Evolutionary conservation across 2,888 invertebrate species (phyloP), one percentile per base, ranked within the genome.

Genomic region (Platycheirus albimanus): DNA sequence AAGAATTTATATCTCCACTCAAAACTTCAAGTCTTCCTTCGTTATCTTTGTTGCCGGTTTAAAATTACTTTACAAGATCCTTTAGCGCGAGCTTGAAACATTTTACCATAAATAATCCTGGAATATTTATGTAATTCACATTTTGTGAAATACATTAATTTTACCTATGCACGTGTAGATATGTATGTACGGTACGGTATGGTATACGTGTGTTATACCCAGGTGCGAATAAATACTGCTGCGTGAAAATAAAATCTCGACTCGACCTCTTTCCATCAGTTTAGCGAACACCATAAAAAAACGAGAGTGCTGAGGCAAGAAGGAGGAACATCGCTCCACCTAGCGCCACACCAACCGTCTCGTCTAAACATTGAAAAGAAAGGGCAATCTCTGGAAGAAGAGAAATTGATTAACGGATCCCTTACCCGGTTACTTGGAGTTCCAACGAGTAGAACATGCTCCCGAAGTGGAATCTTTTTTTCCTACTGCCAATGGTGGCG

Each of bases 361-460:
- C 19, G 3, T 33, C 17, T 36, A 17, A 30, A 45, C 17, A 30
- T 11, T 5, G 19, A 7, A 49, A 49, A 11, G 36, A 52, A 6
- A 20, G 38, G 13, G 17, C 45, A 19, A 36, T 45, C 67, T 54
- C 33, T 83, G 1, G 67, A 78, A 56, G 71, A 77, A 78, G 72
- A 69, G 52, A 83, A 83, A 83, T 83, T 56, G 83, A 72, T 83
- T 45, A 58, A 67, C 72, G 72, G 75, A 70, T 78, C 63, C 45
- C 28, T 75, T 67, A 13, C 54, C 20, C 30, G 67, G 30, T 43
- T 45, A 61, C 74, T 33, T 58, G 15, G 30, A 38, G 64, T 58
- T 15, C 63, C 17, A 67, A 36, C 28, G 61, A 43, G 36, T 28
- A 36, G 43, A 43, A 33, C 52, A 61, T 43, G 38, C 19, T 58